Percentiles rank a stretch among this genome's conserved stretches.
Evolutionary conservation across 2,797 vertebrate species (phyloP).

Genomic region (Gorsachius magnificus): DNA sequence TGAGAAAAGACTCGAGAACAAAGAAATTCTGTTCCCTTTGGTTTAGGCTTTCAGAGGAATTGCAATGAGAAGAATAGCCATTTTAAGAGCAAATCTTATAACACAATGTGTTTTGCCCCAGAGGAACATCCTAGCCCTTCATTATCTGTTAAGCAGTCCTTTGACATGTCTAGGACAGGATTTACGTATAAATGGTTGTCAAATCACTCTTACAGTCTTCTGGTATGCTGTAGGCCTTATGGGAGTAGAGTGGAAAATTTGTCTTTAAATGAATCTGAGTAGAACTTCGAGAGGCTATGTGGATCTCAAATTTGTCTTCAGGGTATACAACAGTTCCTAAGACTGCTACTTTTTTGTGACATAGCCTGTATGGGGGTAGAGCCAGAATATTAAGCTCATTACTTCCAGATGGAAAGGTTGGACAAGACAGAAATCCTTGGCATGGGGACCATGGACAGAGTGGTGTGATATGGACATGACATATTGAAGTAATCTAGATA

Average conservation of each 20-base stretch:
- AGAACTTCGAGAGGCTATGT: not conserved
- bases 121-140: slow-evolving; percentile 16
- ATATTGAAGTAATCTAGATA: slow-evolving; percentile 85
- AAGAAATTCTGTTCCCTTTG: not conserved
- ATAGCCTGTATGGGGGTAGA: slow-evolving; percentile 75
- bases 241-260: slow-evolving; percentile 55
- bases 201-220: slow-evolving; percentile 6
- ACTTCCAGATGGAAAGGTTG: slow-evolving; percentile 83
- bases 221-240: slow-evolving; percentile 12
- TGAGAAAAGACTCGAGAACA: not conserved
- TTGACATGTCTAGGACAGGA: slow-evolving; percentile 64
- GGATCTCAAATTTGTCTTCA: slow-evolving; percentile 71
- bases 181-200: slow-evolving; percentile 54
- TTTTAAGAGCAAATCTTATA: not conserved
- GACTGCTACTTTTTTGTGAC: slow-evolving; percentile 83
- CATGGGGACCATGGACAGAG: slow-evolving; percentile 69
- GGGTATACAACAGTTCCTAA: slow-evolving; percentile 71
- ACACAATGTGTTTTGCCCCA: not conserved
- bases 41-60: not conserved
- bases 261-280: slow-evolving; percentile 53
- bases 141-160: slow-evolving; percentile 45
- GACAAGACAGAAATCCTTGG: slow-evolving; percentile 77
- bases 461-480: slow-evolving; percentile 77
- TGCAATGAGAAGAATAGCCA: not conserved
- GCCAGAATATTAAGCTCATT: slow-evolving; percentile 82